phyloP scores from a whole-genome alignment of 2,113 vertebrate species.

The Oryzias javanicus region DNA sequence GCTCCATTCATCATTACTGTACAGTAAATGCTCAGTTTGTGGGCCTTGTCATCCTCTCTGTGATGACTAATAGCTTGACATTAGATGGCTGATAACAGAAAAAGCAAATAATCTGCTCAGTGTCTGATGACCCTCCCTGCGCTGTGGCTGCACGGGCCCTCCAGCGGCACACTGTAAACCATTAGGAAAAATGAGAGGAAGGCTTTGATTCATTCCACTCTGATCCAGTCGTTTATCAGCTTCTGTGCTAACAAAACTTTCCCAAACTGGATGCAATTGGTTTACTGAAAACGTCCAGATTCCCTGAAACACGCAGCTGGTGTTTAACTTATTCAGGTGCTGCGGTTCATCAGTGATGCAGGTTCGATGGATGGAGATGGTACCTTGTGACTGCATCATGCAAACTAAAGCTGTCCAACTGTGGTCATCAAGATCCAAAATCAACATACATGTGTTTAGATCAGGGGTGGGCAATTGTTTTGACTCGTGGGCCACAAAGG shows the following conservation, averaged over 20 bases:
- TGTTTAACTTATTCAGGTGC: no score
- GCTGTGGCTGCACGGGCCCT: conserved; percentile 72
- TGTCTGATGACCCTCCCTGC: conserved; percentile 69
- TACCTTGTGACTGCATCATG: no score
- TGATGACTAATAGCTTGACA: conserved; percentile 93
- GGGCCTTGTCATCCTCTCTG: conserved; percentile 87
- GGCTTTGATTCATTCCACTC: conserved; percentile 54
- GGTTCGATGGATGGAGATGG: no score
- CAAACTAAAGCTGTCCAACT: no score
- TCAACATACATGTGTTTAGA: no score
- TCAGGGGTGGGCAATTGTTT: no score
- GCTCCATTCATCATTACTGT: conserved; percentile 93
- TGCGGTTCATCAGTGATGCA: no score
- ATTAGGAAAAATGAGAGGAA: conserved; percentile 62
- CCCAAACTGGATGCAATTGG: neutral
- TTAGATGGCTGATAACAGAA: conserved; percentile 88
- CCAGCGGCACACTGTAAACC: conserved; percentile 70
- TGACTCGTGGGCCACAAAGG: no score
- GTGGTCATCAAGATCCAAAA: no score
- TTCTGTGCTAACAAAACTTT: neutral
- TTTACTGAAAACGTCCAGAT: no score
- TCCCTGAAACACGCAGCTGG: no score
- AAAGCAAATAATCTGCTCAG: conserved; percentile 89
- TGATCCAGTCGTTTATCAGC: conserved; percentile 61
- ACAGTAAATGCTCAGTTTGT: conserved; percentile 91